Percentiles rank a stretch among this genome's conserved stretches.
These are phyloP conservation scores for Anguilla japonica DNA, from an alignment of 2,113 vertebrate species.

Conservation along the genomic window DNA sequence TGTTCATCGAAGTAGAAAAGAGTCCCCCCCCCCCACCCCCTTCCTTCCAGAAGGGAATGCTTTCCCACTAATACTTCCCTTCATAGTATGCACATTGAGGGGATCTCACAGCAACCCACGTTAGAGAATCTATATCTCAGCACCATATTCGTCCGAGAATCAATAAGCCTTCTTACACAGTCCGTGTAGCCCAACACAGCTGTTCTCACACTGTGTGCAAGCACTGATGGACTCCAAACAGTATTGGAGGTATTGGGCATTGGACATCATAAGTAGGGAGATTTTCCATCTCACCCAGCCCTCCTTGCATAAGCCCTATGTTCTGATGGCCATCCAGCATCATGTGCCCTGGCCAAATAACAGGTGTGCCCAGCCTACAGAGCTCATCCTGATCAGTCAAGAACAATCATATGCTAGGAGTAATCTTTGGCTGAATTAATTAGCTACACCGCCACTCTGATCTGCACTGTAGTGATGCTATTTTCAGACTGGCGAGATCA, in stretches of 20 bases:
- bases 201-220: constrained; percentile 15
- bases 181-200: constrained; percentile 42
- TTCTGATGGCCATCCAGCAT: too few species aligned
- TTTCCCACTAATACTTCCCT: constrained; percentile 10
- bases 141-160: constrained; percentile 25
- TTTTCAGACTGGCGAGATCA: constrained; percentile 19
- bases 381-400: not conserved
- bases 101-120: not conserved
- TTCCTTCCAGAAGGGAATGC: not conserved
- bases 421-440: constrained; percentile 22
- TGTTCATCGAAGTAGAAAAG: not conserved
- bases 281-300: not conserved
- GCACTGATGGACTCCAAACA: constrained; percentile 31
- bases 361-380: not conserved
- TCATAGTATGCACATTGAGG: not conserved
- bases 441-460: not conserved
- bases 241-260: not conserved
- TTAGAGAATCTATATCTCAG: not conserved
- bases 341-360: not conserved
- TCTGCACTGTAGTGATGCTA: constrained; percentile 1
- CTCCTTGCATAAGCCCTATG: not conserved
- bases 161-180: constrained; percentile 11
- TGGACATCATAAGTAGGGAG: not conserved
- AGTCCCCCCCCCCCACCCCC: not conserved
- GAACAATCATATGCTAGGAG: not conserved